Conservation (phyloP, 2,888 invertebrate genomes). For the Heteropelma amictum region DNA sequence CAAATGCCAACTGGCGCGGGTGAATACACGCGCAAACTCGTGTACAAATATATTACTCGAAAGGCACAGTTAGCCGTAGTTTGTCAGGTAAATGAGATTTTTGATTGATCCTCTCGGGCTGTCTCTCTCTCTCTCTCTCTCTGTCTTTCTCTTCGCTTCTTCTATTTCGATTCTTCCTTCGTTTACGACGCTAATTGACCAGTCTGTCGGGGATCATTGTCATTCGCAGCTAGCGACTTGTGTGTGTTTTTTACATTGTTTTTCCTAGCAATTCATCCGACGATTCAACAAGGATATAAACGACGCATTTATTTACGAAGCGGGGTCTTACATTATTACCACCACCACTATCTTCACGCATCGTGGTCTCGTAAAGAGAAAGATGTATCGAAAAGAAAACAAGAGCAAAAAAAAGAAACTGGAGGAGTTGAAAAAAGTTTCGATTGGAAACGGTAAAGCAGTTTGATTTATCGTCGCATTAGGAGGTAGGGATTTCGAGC, state of each 20-base stretch:
- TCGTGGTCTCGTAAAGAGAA: constrained; percentile 46
- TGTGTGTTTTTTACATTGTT: constrained; percentile 16
- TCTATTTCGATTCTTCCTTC: neutral
- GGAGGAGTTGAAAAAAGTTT: constrained; percentile 43
- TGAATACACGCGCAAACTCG: neutral
- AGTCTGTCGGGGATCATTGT: constrained; percentile 51
- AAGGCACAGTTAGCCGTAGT: constrained; percentile 20
- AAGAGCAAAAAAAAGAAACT: constrained; percentile 32
- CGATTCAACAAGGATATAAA: constrained; percentile 53
- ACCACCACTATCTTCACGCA: constrained; percentile 26
- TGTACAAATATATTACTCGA: constrained; percentile 15
- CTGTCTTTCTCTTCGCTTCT: neutral
- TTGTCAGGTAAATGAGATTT: constrained; percentile 45
- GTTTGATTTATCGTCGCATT: constrained; percentile 62
- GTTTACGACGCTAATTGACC: constrained; percentile 50
- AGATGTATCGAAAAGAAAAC: constrained; percentile 39
- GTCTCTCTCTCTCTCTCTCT: neutral
- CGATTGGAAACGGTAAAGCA: constrained; percentile 59
- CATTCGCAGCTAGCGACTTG: constrained; percentile 34
- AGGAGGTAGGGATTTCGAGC: constrained; percentile 55
- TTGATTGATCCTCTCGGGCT: constrained; percentile 42
- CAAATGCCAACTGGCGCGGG: no score
- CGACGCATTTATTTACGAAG: constrained; percentile 51
- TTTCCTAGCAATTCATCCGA: constrained; percentile 23
- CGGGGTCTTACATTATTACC: constrained; percentile 21